Evolutionary conservation across 2,888 invertebrate species (phyloP).

Genomic region (Gordius sp.): DNA sequence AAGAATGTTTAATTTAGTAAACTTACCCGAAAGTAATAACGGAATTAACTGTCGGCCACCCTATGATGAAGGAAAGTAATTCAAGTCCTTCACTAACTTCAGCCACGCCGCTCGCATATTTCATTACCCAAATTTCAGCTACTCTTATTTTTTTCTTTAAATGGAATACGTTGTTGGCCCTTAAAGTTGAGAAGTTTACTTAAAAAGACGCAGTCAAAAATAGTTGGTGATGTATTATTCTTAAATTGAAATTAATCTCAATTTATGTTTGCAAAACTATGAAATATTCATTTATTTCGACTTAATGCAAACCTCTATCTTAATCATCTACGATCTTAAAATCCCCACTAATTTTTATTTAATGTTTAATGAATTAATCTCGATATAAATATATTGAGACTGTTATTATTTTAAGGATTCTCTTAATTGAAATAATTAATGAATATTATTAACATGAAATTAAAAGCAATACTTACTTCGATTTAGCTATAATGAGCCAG

Average conservation of each 20-base stretch:
- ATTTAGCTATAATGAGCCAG: conserved; percentile 15
- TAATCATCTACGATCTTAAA: too few relatives aligned
- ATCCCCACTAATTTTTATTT: too few relatives aligned
- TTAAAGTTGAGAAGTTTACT: not conserved
- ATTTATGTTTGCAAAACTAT: not conserved
- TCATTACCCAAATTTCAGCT: conserved; percentile 2
- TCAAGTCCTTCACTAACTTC: not conserved
- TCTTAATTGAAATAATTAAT: not conserved
- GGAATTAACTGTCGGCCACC: not conserved
- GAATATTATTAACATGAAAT: not conserved
- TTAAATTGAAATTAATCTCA: not conserved
- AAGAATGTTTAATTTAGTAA: too few relatives aligned
- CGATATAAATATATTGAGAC: too few relatives aligned
- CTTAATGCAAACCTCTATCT: too few relatives aligned
- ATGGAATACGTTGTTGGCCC: not conserved
- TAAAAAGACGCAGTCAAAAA: not conserved
- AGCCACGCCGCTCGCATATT: not conserved
- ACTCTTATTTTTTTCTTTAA: not conserved
- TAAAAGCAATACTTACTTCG: conserved; percentile 5
- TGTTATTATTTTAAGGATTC: not conserved
- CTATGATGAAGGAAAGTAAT: not conserved
- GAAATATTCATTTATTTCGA: too few relatives aligned
- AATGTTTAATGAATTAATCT: too few relatives aligned
- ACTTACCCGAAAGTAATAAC: not conserved
- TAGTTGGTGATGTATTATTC: too few relatives aligned